Evolutionary conservation across 2,888 invertebrate species (phyloP), one percentile per base, ranked within the genome.

Genomic region (Junonia oenone): DNA sequence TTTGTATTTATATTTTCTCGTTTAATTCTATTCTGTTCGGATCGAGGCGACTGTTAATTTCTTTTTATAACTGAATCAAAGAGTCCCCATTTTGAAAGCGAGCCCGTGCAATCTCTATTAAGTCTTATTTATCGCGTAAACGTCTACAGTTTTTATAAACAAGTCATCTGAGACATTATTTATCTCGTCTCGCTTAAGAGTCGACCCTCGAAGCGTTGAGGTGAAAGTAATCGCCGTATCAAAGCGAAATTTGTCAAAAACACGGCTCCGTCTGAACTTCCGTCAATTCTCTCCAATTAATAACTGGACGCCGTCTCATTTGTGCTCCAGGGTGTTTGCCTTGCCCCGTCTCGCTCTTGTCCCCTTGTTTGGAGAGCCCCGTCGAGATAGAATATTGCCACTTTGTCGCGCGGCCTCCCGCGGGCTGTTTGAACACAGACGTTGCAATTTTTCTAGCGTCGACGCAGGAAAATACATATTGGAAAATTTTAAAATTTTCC

Each of bases 231-330:
- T 89, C 86, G 83, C 72, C 78, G 85, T 88, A 89, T 90, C 88
- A 89, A 90, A 89, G 87, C 76, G 74, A 81, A 89, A 89, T 89
- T 90, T 90, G 90, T 90, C 89, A 89, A 89, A 90, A 89, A 88
- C 89, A 89, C 80, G 81, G 77, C 78, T 78, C 75, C 69, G 73
- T 76, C 76, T 83, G 83, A 83, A 84, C 83, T 85, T 85, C 83
- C 84, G 86, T 88, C 90, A 89, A 90, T 90, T 88, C 86, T 73
- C 76, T 83, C 85, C 88, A 89, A 90, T 90, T 90, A 90, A 90
- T 89, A 88, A 88, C 81, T 79, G 76, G 67, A 55, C 35, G 35
- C 62, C 57, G 48, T 80, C 82, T 66, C 78, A 67, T 63, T 84
- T 62, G 13, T 45, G 31, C 81, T 51, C 59, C 11, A 9, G 8